Evolutionary conservation across 2,113 vertebrate genomes (phyloP).

Genomic region (Dendrocopos noguchii): DNA sequence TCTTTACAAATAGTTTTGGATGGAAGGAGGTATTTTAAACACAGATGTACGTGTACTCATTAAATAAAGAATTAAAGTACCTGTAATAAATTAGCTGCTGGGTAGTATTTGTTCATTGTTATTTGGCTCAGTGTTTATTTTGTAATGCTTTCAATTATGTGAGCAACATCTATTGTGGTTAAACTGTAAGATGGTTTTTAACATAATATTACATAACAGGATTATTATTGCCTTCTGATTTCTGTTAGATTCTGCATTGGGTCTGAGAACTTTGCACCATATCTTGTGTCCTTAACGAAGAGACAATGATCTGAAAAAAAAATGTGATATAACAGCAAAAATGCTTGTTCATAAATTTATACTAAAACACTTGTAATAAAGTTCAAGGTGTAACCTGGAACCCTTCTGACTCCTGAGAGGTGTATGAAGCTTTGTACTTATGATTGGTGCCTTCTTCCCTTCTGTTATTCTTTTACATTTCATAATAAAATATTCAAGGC

Average conservation of each 20-base stretch:
- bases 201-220: background rate
- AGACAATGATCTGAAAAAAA: background rate
- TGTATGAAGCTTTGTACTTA: background rate
- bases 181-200: background rate
- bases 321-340: background rate
- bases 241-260: background rate
- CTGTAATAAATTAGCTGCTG: background rate
- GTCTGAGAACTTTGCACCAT: background rate
- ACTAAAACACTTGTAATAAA: background rate
- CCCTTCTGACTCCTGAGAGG: background rate
- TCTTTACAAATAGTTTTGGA: background rate
- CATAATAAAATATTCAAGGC: slow-evolving; percentile 47
- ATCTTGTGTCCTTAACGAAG: background rate
- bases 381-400: background rate
- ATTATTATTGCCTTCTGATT: background rate
- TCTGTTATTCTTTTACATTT: slow-evolving; percentile 10
- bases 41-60: background rate
- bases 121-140: background rate
- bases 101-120: background rate
- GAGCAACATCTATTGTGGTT: background rate
- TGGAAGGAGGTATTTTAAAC: background rate
- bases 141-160: background rate
- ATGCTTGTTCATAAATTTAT: background rate
- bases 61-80: background rate
- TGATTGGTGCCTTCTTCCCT: background rate